Conservation (phyloP, 2,888 invertebrate genomes). For the Eristalinus sepulchralis region DNA sequence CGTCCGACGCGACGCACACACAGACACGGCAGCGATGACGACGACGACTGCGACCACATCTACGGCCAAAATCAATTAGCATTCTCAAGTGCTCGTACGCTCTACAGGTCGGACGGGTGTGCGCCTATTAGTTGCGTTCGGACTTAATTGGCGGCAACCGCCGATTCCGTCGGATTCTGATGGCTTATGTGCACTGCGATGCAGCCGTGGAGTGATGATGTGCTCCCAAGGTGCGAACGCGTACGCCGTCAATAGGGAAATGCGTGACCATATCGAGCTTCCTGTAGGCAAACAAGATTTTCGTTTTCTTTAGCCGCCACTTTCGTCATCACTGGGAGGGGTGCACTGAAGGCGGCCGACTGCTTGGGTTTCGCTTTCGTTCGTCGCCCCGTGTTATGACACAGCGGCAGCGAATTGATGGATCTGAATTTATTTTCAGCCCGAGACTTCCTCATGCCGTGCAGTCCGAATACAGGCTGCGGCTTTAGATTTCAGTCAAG, state of each 20-base stretch:
- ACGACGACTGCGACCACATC: slow-evolving; percentile 29
- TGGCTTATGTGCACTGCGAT: background rate
- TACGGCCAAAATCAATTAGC: slow-evolving; percentile 62
- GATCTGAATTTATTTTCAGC: background rate
- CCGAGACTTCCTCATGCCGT: background rate
- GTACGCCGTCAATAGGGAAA: background rate
- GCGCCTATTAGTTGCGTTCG: slow-evolving; percentile 46
- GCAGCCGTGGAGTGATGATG: background rate
- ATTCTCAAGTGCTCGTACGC: slow-evolving; percentile 35
- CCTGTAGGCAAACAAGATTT: slow-evolving; percentile 32
- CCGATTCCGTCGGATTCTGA: slow-evolving; percentile 18
- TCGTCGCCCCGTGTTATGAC: background rate
- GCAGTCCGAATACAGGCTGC: background rate
- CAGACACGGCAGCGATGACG: slow-evolving; percentile 1
- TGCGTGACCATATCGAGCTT: slow-evolving; percentile 26
- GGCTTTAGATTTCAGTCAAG: background rate
- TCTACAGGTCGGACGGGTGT: slow-evolving; percentile 7
- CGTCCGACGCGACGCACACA: slow-evolving; percentile 8
- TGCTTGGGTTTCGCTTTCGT: background rate
- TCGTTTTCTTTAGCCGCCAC: slow-evolving; percentile 3
- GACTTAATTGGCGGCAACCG: slow-evolving; percentile 51
- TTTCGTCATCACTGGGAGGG: background rate
- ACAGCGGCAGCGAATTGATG: background rate
- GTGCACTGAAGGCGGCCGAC: background rate
- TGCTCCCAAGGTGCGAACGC: background rate